Percentiles rank a stretch among this genome's conserved stretches.
These are phyloP conservation scores for Lacerta bilineata DNA, from an alignment of 2,797 vertebrate species.

Conservation along the genomic window DNA sequence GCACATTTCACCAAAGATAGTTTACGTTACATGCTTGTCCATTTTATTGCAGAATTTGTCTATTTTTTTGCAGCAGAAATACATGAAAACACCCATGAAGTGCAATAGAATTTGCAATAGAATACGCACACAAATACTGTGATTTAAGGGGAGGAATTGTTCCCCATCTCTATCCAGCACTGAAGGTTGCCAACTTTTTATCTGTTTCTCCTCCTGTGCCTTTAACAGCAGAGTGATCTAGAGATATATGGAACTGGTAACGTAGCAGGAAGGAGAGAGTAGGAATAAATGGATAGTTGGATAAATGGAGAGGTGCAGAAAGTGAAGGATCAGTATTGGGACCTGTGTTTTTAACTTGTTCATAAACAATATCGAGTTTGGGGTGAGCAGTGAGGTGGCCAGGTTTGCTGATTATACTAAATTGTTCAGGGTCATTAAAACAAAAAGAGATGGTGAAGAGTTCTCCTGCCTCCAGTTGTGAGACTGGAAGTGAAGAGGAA, in stretches of 20 bases:
- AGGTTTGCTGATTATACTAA: too few relatives aligned
- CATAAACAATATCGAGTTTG: too few relatives aligned
- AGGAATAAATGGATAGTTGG: too few relatives aligned
- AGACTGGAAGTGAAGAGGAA: constrained; percentile 75
- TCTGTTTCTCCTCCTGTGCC: background rate
- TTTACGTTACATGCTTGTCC: background rate
- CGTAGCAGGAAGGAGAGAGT: too few relatives aligned
- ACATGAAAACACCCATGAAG: background rate
- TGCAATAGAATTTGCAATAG: background rate
- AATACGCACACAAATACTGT: background rate
- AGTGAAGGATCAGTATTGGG: too few relatives aligned
- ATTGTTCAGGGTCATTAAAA: too few relatives aligned
- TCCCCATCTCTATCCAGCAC: background rate
- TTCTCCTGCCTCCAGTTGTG: constrained; percentile 69
- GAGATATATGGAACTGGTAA: too few relatives aligned
- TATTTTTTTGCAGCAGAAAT: background rate
- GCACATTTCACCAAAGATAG: background rate
- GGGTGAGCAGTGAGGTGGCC: too few relatives aligned
- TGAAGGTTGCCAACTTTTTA: background rate
- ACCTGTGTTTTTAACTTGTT: too few relatives aligned
- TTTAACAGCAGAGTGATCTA: background rate
- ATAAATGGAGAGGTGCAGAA: too few relatives aligned
- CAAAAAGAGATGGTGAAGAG: constrained; percentile 74
- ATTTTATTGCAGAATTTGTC: background rate
- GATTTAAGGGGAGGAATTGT: background rate